These are phyloP conservation scores for Pomatostomus ruficeps DNA, from an alignment of 2,113 vertebrate species.

Conservation along the genomic window DNA sequence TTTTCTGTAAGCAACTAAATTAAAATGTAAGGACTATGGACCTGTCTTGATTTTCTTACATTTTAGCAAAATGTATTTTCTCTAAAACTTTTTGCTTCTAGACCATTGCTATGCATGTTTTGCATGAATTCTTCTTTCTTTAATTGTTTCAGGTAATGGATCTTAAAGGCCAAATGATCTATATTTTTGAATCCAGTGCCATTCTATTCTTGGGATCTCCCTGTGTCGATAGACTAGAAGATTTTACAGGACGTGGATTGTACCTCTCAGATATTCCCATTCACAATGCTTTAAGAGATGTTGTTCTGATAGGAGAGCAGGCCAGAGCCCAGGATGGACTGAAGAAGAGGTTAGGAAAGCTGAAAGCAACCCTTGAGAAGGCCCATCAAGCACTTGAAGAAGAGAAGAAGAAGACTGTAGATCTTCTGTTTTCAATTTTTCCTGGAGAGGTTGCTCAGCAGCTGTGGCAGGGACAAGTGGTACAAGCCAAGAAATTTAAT, in stretches of 20 bases:
- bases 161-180: constrained; percentile 98
- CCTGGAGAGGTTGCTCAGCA: constrained; percentile 92
- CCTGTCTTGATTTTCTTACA: background rate
- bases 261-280: constrained; percentile 97
- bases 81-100: background rate
- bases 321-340: constrained; percentile 94
- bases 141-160: constrained; percentile 86
- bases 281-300: constrained; percentile 92
- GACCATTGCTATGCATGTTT: background rate
- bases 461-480: constrained; percentile 93
- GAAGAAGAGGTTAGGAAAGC: constrained; percentile 94
- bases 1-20: background rate
- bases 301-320: constrained; percentile 95
- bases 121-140: constrained; percentile 17
- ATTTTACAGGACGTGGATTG: constrained; percentile 91
- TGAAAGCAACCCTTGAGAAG: constrained; percentile 90
- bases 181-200: constrained; percentile 89
- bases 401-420: constrained; percentile 95
- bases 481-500: constrained; percentile 93
- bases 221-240: constrained; percentile 93
- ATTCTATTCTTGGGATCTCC: constrained; percentile 95
- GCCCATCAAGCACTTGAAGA: constrained; percentile 94
- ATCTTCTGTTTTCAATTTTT: constrained; percentile 95
- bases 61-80: background rate
- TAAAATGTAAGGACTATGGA: background rate